Evolutionary conservation across 2,888 invertebrate genomes (phyloP).

Genomic region (Antheraea yamamai): DNA sequence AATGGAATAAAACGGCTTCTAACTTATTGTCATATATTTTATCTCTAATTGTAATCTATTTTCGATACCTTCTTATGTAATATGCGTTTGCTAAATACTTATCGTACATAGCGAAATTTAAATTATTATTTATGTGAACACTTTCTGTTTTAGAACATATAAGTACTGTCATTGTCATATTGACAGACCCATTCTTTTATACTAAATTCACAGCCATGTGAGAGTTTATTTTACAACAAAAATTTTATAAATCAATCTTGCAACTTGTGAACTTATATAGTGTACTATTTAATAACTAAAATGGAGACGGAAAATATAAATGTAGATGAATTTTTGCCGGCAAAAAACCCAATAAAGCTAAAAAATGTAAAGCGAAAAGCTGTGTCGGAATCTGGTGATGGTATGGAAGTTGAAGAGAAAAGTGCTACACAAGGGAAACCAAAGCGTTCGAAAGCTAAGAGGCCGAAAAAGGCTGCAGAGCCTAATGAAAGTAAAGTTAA

Average conservation of each 20-base stretch:
- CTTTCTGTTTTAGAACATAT: neutral
- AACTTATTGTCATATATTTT: neutral
- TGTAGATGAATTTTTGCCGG: conserved; percentile 76
- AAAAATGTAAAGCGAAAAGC: conserved; percentile 80
- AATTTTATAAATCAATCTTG: conserved; percentile 19
- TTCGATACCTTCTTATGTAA: neutral
- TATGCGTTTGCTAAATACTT: neutral
- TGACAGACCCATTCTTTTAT: conserved; percentile 18
- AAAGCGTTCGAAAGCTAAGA: conserved; percentile 72
- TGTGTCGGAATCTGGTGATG: conserved; percentile 73
- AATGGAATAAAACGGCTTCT: neutral
- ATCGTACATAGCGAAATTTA: neutral
- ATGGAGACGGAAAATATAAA: conserved; percentile 79
- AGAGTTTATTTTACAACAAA: conserved; percentile 32
- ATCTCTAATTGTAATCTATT: neutral
- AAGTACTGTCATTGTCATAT: conserved; percentile 5
- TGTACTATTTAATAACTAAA: conserved; percentile 27
- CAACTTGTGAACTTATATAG: neutral
- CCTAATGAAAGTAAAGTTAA: conserved; percentile 82
- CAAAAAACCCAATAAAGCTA: conserved; percentile 71
- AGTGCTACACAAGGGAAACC: conserved; percentile 81
- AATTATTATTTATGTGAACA: neutral
- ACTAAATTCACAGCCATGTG: conserved; percentile 34
- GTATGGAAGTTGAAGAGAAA: conserved; percentile 86
- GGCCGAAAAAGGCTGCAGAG: conserved; percentile 62